A percentile compares a stretch with the other conserved stretches of the same genome.
These are phyloP conservation scores for Lasius platythorax DNA, from an alignment of 2,888 invertebrate species.

Conservation along the genomic window DNA sequence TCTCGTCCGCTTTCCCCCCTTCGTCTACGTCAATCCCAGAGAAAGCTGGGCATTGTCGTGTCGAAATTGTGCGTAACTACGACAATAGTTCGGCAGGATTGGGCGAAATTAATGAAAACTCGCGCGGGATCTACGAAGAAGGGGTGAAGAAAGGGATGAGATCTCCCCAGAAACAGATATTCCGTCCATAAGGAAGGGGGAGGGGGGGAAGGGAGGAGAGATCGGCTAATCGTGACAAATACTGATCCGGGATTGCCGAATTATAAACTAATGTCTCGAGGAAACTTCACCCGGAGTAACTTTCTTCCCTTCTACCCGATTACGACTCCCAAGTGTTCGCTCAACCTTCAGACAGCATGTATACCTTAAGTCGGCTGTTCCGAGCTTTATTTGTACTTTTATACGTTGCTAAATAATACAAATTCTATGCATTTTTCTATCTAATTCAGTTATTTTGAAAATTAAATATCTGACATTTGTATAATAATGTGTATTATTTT, in stretches of 20 bases:
- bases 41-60: conserved; percentile 78
- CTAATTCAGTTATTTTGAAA: background rate
- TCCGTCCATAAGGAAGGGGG: conserved; percentile 42
- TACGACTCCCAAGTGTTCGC: conserved; percentile 58
- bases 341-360: conserved; percentile 50
- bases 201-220: conserved; percentile 47
- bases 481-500: background rate
- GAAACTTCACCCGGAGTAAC: conserved; percentile 79
- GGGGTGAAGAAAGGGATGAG: conserved; percentile 73
- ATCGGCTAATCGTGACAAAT: conserved; percentile 85
- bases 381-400: conserved; percentile 41
- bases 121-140: conserved; percentile 72
- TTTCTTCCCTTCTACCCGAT: conserved; percentile 76
- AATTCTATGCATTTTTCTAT: background rate
- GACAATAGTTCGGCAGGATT: conserved; percentile 83
- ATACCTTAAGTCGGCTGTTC: conserved; percentile 26
- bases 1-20: conserved; percentile 37
- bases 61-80: conserved; percentile 83
- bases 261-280: conserved; percentile 85
- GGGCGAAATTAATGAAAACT: conserved; percentile 84
- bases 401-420: background rate
- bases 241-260: conserved; percentile 85
- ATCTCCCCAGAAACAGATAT: conserved; percentile 62
- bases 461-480: background rate
- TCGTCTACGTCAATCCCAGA: conserved; percentile 77